phyloP scores from a whole-genome alignment of 2,888 invertebrate species.

The Drosophila kambysellisi region DNA sequence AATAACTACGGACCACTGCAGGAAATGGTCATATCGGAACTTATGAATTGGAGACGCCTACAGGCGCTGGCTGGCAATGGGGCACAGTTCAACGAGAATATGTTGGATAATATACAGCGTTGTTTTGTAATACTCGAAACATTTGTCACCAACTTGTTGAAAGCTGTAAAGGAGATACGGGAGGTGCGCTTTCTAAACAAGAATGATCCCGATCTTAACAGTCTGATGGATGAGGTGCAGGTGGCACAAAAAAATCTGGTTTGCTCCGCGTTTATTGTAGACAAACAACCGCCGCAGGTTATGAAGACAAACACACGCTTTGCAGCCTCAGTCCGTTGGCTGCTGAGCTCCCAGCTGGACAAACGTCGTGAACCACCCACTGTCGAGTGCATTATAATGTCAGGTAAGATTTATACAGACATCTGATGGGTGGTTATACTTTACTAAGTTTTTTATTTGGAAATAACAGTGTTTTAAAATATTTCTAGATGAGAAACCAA shows the following conservation, averaged over 20 bases:
- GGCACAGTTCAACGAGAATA: conserved; percentile 91
- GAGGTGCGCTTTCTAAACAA: conserved; percentile 64
- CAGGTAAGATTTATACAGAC: conserved; percentile 70
- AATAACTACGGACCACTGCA: conserved; percentile 87
- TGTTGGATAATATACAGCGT: conserved; percentile 94
- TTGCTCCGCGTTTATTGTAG: conserved; percentile 93
- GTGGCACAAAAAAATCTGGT: conserved; percentile 80
- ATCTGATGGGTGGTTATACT: not conserved
- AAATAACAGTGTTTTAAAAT: not conserved
- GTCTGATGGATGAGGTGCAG: conserved; percentile 72
- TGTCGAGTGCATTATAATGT: conserved; percentile 88
- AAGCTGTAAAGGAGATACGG: conserved; percentile 59
- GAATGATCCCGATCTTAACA: conserved; percentile 62
- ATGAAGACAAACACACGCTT: conserved; percentile 99
- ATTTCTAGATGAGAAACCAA: not conserved
- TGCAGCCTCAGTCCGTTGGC: conserved; percentile 95
- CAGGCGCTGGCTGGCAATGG: conserved; percentile 98
- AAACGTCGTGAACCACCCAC: conserved; percentile 97
- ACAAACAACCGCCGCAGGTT: conserved; percentile 98
- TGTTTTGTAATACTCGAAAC: conserved; percentile 87
- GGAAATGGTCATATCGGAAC: conserved; percentile 92
- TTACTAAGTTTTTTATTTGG: not conserved
- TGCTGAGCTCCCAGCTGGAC: conserved; percentile 96
- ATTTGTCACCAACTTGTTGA: conserved; percentile 69
- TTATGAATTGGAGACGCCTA: conserved; percentile 97